phyloP scores from a whole-genome alignment of 2,888 invertebrate species.

The Rhyacophila evoluta region DNA sequence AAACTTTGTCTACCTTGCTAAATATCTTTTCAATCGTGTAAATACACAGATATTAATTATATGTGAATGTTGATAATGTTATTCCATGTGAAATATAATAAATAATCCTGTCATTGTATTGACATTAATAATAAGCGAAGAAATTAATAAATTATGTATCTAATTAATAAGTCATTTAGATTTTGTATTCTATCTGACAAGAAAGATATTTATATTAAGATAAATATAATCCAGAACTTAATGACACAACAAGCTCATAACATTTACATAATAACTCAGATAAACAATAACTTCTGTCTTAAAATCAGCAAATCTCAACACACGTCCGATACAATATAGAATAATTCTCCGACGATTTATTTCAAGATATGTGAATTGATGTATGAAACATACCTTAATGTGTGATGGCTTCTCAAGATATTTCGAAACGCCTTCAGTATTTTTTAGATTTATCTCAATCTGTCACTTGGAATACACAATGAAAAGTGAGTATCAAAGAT shows the following conservation, averaged over 20 bases:
- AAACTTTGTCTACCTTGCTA: too few relatives aligned
- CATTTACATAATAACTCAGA: neutral
- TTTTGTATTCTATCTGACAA: too few relatives aligned
- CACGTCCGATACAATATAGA: neutral
- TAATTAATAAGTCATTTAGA: too few relatives aligned
- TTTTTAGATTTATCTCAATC: neutral
- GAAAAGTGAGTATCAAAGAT: conserved; percentile 17
- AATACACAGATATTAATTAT: too few relatives aligned
- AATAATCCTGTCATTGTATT: too few relatives aligned
- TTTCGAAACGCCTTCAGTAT: neutral
- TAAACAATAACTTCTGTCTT: neutral
- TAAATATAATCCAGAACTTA: neutral
- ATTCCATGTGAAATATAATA: too few relatives aligned
- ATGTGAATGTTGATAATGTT: too few relatives aligned
- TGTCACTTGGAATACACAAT: neutral
- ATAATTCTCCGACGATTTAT: too few relatives aligned
- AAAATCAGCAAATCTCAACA: neutral
- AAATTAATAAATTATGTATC: too few relatives aligned
- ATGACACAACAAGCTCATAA: neutral
- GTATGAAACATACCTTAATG: conserved; percentile 3
- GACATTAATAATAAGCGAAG: too few relatives aligned
- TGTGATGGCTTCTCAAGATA: neutral
- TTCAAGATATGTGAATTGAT: neutral
- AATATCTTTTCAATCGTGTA: too few relatives aligned
- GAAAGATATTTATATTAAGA: too few relatives aligned